phyloP scores from a whole-genome alignment of 2,888 invertebrate genomes.

The Doris montereyensis region DNA sequence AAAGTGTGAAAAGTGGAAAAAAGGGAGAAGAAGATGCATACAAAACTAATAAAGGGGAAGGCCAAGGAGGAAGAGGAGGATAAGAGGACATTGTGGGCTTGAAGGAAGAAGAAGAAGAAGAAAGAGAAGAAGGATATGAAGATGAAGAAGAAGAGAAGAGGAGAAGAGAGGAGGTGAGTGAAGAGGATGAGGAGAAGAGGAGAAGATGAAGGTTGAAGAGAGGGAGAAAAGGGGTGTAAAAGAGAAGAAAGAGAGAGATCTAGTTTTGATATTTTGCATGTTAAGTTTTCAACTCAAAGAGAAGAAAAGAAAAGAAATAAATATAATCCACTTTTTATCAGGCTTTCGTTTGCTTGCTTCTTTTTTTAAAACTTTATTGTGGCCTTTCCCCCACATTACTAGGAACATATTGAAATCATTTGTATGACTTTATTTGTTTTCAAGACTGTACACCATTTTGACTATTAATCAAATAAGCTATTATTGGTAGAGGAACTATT shows the following conservation, averaged over 20 bases:
- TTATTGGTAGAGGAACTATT: too few relatives aligned
- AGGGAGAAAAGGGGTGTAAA: slow-evolving; percentile 7
- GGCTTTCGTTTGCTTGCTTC: too few relatives aligned
- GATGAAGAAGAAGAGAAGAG: background rate
- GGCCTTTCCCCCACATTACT: too few relatives aligned
- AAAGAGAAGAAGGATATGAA: slow-evolving; percentile 1
- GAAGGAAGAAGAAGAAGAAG: background rate
- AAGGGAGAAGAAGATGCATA: background rate
- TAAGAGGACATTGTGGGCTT: background rate
- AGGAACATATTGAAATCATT: too few relatives aligned
- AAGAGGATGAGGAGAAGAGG: background rate
- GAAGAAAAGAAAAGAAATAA: too few relatives aligned
- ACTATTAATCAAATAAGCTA: too few relatives aligned
- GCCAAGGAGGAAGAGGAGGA: background rate
- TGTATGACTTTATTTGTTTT: too few relatives aligned
- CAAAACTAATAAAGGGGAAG: background rate
- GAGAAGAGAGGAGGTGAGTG: background rate
- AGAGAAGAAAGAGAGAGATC: background rate
- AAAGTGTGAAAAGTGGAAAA: background rate
- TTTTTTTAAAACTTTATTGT: too few relatives aligned
- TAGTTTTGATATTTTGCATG: too few relatives aligned
- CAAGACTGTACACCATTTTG: too few relatives aligned
- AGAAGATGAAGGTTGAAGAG: background rate
- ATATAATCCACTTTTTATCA: too few relatives aligned
- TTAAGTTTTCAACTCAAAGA: too few relatives aligned